phyloP scores from a whole-genome alignment of 2,888 invertebrate genomes.

The Meiosimyza platycephala region DNA sequence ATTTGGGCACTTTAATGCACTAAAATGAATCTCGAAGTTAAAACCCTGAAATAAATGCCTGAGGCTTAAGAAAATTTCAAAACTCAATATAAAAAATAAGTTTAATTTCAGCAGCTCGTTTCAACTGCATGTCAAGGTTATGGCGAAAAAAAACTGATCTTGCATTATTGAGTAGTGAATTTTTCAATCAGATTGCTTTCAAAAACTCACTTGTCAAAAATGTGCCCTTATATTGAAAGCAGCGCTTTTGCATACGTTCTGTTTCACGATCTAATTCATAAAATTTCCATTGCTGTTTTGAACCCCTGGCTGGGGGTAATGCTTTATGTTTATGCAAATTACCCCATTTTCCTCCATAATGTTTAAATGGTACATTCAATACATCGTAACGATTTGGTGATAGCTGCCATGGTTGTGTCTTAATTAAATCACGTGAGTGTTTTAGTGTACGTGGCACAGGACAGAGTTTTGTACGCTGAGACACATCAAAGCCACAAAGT shows the following conservation, averaged over 20 bases:
- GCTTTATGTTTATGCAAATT: slow-evolving; percentile 41
- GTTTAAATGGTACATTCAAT: slow-evolving; percentile 44
- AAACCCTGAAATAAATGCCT: too few relatives aligned
- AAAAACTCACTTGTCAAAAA: slow-evolving; percentile 54
- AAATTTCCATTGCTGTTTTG: slow-evolving; percentile 25
- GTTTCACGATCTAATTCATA: slow-evolving; percentile 39
- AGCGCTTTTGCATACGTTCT: slow-evolving; percentile 46
- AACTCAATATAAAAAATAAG: too few relatives aligned
- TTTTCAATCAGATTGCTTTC: too few relatives aligned
- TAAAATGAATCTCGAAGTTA: too few relatives aligned
- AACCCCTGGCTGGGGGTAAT: background rate
- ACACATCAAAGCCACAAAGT: background rate
- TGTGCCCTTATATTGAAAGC: slow-evolving; percentile 52
- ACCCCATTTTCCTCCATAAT: slow-evolving; percentile 51
- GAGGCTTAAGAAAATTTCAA: too few relatives aligned
- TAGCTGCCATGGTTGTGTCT: slow-evolving; percentile 47
- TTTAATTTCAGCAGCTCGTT: too few relatives aligned
- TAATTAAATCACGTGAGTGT: background rate
- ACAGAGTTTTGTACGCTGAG: background rate
- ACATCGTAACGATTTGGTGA: slow-evolving; percentile 58
- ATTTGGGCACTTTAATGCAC: too few relatives aligned
- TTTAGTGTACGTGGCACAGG: background rate
- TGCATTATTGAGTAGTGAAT: too few relatives aligned
- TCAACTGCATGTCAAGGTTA: too few relatives aligned
- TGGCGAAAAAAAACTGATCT: too few relatives aligned